phyloP scores from a whole-genome alignment of 2,888 invertebrate species.

The Meta bourneti region DNA sequence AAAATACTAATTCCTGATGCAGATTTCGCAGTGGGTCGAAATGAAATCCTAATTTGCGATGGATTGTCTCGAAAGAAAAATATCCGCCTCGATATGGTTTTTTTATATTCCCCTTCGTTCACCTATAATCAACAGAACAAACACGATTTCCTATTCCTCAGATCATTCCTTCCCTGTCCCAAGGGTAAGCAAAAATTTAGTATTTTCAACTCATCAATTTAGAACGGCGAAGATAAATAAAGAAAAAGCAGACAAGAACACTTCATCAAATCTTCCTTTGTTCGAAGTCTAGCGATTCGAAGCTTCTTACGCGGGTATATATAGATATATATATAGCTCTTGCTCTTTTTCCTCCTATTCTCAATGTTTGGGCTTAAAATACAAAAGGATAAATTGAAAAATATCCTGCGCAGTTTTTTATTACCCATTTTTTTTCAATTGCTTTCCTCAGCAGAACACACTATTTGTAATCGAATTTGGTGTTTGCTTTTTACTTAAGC shows the following conservation, averaged over 20 bases:
- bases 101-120: not conserved
- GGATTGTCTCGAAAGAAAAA: not conserved
- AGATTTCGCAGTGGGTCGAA: not conserved
- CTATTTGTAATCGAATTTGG: conserved; percentile 52
- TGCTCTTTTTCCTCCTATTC: not conserved
- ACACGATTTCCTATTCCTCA: conserved; percentile 3
- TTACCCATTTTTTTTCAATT: conserved; percentile 25
- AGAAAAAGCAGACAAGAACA: conserved; percentile 11
- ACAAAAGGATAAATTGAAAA: conserved; percentile 57
- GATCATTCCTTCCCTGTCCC: not conserved
- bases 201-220: conserved; percentile 56
- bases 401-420: conserved; percentile 24
- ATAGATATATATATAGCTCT: not conserved
- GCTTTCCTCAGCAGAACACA: conserved; percentile 12
- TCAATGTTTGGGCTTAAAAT: not conserved
- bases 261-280: conserved; percentile 50
- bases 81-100: not conserved
- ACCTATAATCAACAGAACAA: not conserved
- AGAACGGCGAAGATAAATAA: not conserved
- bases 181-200: conserved; percentile 2
- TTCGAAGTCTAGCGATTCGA: conserved; percentile 2
- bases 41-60: conserved; percentile 14
- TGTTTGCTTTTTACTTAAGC: conserved; percentile 60
- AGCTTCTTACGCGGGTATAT: not conserved
- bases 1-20: not conserved